Percentiles rank a stretch among this genome's conserved stretches.
These are phyloP conservation scores for Nyctereutes procyonoides DNA, from an alignment of 2,113 vertebrate species.

Conservation along the genomic window DNA sequence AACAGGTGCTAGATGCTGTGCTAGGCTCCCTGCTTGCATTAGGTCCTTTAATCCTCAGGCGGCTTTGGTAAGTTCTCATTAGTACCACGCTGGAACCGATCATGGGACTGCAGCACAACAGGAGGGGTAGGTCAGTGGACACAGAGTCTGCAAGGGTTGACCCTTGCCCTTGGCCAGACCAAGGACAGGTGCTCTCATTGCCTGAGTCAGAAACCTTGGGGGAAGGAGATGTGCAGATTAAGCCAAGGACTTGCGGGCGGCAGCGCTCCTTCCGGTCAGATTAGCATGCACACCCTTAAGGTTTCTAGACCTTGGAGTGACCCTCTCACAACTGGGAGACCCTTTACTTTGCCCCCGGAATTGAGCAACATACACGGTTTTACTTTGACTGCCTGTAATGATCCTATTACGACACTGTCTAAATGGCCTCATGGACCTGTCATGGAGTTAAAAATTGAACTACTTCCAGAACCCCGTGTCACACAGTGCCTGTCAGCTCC, in stretches of 20 bases:
- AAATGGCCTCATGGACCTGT: background rate
- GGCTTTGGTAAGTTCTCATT: background rate
- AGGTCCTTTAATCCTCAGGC: background rate
- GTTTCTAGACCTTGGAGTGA: background rate
- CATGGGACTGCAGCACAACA: no score
- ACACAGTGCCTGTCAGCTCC: background rate
- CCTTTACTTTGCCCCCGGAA: background rate
- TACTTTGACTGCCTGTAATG: background rate
- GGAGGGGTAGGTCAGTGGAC: accelerated
- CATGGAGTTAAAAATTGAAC: background rate
- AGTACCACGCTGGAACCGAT: background rate
- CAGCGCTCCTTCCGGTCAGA: background rate
- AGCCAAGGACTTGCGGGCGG: accelerated
- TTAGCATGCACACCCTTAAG: background rate
- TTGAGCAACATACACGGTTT: background rate
- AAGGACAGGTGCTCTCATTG: background rate
- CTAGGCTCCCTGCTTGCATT: no score
- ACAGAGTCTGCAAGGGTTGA: background rate
- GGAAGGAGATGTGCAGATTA: background rate
- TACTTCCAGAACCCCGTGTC: background rate
- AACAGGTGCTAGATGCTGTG: background rate
- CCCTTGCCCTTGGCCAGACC: accelerated
- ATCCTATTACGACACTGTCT: background rate
- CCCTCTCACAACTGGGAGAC: background rate
- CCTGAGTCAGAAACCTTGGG: background rate